A percentile compares a stretch with the other conserved stretches of the same genome.
These are phyloP conservation scores for Amphipoea oculea DNA, from an alignment of 2,888 invertebrate species.

Conservation along the genomic window DNA sequence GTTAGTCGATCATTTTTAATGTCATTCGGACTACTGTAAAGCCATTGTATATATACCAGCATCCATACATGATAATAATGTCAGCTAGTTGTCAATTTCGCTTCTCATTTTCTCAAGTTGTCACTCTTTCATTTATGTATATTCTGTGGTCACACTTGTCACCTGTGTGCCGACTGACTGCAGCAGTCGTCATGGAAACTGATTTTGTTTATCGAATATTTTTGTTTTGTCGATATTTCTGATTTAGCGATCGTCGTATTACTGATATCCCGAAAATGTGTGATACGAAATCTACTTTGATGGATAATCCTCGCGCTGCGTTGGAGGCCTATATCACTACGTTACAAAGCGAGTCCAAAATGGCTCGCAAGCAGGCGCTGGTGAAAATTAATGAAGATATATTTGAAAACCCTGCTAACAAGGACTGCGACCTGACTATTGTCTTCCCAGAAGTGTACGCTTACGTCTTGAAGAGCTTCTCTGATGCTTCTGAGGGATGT, in stretches of 20 bases:
- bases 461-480: slow-evolving; percentile 84
- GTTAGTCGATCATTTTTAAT: no score
- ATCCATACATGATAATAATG: no score
- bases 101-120: no score
- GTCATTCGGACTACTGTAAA: no score
- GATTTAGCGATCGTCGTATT: slow-evolving; percentile 17
- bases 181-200: slow-evolving; percentile 81
- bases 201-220: slow-evolving; percentile 78
- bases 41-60: no score
- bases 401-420: slow-evolving; percentile 80
- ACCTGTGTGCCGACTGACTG: no score
- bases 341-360: slow-evolving; percentile 91
- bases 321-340: slow-evolving; percentile 81
- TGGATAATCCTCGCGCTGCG: slow-evolving; percentile 79
- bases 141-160: no score
- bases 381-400: slow-evolving; percentile 89
- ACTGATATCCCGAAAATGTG: slow-evolving; percentile 73
- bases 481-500: slow-evolving; percentile 92
- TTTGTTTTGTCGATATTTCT: slow-evolving; percentile 66
- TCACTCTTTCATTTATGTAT: no score
- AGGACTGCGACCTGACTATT: slow-evolving; percentile 79
- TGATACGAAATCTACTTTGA: slow-evolving; percentile 73
- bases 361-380: slow-evolving; percentile 89
- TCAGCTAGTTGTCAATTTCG: no score
- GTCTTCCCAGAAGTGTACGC: slow-evolving; percentile 84